Conservation (phyloP, 2,113 vertebrate genomes). For the Orientallactaga bullata region DNA sequence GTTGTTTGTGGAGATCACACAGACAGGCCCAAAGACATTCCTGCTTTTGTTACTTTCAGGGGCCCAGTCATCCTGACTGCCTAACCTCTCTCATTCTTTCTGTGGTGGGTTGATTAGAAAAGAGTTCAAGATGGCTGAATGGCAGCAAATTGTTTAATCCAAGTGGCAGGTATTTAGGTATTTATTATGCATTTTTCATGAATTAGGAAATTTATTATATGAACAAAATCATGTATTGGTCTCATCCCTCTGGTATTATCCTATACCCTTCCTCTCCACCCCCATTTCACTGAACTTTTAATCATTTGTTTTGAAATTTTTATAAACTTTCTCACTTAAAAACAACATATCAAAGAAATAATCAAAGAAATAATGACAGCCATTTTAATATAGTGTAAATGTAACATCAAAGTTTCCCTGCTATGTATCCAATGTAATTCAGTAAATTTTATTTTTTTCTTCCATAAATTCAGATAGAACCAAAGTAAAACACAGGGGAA, state of each 20-base stretch:
- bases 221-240: too few species aligned
- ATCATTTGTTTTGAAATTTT: constrained; percentile 11
- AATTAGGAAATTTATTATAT: too few species aligned
- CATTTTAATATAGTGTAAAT: not conserved
- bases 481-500: not conserved
- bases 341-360: constrained; percentile 27
- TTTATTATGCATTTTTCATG: not conserved
- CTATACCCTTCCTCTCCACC: too few species aligned
- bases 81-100: not conserved
- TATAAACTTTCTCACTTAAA: constrained; percentile 24
- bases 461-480: not conserved
- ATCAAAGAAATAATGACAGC: not conserved
- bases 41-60: too few species aligned
- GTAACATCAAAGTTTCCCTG: not conserved
- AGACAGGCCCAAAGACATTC: too few species aligned
- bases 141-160: constrained; percentile 1
- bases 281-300: not conserved
- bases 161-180: not conserved
- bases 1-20: too few species aligned
- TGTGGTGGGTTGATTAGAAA: not conserved
- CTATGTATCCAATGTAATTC: not conserved
- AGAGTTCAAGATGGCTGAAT: constrained; percentile 9
- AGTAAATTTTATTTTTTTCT: constrained; percentile 3
- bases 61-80: too few species aligned
- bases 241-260: too few species aligned